Conservation (phyloP, 2,888 invertebrate species). For the Drosophila cracens region DNA sequence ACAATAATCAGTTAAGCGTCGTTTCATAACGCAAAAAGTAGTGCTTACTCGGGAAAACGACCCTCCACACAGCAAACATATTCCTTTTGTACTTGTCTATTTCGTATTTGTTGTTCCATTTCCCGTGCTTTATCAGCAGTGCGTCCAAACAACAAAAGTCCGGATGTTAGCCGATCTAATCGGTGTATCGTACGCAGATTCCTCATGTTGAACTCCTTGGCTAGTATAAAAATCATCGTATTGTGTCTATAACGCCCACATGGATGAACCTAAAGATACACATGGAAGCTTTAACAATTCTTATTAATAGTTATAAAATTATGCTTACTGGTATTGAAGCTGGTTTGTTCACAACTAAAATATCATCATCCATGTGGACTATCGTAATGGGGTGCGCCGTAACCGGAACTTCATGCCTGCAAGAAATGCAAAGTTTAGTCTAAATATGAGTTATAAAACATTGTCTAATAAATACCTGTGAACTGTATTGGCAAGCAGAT, state of each 20-base stretch:
- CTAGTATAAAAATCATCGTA: conserved; percentile 97
- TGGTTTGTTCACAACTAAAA: conserved; percentile 99
- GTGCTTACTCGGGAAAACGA: conserved; percentile 92
- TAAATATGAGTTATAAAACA: conserved; percentile 51
- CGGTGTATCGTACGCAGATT: conserved; percentile 97
- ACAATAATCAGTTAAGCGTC: neutral
- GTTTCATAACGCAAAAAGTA: neutral
- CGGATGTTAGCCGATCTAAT: conserved; percentile 97
- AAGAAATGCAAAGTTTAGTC: conserved; percentile 84
- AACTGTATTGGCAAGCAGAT: conserved; percentile 95
- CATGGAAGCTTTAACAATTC: neutral
- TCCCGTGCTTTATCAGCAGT: conserved; percentile 96
- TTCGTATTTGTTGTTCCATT: conserved; percentile 97
- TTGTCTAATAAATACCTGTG: conserved; percentile 89
- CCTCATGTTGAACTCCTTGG: conserved; percentile 96
- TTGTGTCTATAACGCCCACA: conserved; percentile 99
- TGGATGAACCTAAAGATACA: conserved; percentile 93
- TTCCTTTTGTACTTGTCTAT: conserved; percentile 95
- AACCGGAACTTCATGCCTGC: conserved; percentile 99
- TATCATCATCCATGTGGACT: conserved; percentile 98
- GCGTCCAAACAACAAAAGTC: conserved; percentile 94
- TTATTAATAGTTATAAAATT: no score
- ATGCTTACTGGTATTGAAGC: conserved; percentile 98
- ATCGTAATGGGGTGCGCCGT: conserved; percentile 97
- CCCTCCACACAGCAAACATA: conserved; percentile 98